Base-by-base conservation (phyloP, 2,113 vertebrate genomes). In the Pleuronectes platessa region DNA sequence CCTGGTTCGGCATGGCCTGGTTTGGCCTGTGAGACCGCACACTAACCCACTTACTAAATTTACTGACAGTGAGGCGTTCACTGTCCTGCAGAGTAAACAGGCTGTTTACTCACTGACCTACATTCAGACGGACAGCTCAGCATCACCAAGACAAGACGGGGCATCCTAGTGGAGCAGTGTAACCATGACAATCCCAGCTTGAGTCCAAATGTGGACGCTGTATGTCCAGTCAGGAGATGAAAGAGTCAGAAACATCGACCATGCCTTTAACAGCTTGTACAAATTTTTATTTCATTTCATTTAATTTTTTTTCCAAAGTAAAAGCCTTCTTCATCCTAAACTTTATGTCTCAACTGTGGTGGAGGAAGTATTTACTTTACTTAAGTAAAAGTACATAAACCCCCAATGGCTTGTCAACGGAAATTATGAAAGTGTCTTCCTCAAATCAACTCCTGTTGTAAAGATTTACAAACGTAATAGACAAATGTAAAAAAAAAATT, bases 41-140 rank as follows among this genome's bases (percentile, higher is more conserved):
- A 76, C 81, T 90, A 89, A 90, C 91, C 90, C 79, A 91, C 84
- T 90, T 92, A 83, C 86, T 88, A 90, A 83, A 87, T 83, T 89
- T 87, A 89, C 76, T n/a, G 68, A 14, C 18, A 67, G 77, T 49
- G 93, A 40, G 59, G 24, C 37, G 2, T 65, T 84, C 27, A 58
- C 69, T n/a, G 78, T 78, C 75, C 78, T 64, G 56, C 20, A 45
- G 66, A 47, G 70, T 64, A 81, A 83, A 89, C 68, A 56, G 45
- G 58, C 15, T 83, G 74, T 88, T 86, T 86, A 83, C 83, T 76
- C 45, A n/a, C 71, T 87, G 89, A 86, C 85, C 83, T 78, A 88
- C 68, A 82, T 92, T 71, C 17, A 24, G 53, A 63, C 20, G 35
- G 47, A 27, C 53, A 47, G 31, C 27, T 76, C 23, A 47, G 23